phyloP scores from a whole-genome alignment of 2,888 invertebrate species.

The Elmis aenea region DNA sequence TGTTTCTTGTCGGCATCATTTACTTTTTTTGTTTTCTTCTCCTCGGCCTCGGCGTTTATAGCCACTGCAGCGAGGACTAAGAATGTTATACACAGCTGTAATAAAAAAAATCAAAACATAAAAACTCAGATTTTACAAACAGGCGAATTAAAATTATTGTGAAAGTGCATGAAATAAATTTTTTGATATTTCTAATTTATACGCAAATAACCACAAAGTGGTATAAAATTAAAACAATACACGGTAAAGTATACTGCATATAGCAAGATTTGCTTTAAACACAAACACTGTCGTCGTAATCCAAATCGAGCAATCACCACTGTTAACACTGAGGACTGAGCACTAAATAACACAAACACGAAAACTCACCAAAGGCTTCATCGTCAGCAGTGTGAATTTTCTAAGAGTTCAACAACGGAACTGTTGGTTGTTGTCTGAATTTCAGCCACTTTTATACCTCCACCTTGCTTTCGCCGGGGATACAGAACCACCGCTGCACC shows the following conservation, averaged over 20 bases:
- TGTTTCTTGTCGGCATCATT: conserved; percentile 61
- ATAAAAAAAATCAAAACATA: conserved; percentile 16
- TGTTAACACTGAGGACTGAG: too few relatives aligned
- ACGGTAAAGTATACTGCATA: too few relatives aligned
- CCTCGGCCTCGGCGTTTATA: conserved; percentile 60
- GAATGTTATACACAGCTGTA: conserved; percentile 39
- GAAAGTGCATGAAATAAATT: too few relatives aligned
- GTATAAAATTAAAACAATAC: background rate
- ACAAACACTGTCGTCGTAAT: too few relatives aligned
- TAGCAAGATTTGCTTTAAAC: too few relatives aligned
- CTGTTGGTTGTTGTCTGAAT: conserved; percentile 52
- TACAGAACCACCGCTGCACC: conserved; percentile 39
- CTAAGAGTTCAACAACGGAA: conserved; percentile 53
- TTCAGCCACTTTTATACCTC: conserved; percentile 54
- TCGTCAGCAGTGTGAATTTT: conserved; percentile 37
- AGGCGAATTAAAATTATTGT: too few relatives aligned
- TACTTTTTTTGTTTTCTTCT: conserved; percentile 49
- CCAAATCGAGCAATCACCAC: too few relatives aligned
- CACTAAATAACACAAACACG: too few relatives aligned
- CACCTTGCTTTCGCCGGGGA: conserved; percentile 53
- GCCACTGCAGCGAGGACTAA: conserved; percentile 67
- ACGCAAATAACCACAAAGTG: too few relatives aligned
- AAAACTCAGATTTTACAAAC: too few relatives aligned
- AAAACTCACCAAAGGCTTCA: conserved; percentile 54
- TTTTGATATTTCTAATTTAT: too few relatives aligned